A percentile compares a stretch with the other conserved stretches of the same genome.
phyloP scores from a whole-genome alignment of 2,797 vertebrate species.

The Nyctibius grandis region DNA sequence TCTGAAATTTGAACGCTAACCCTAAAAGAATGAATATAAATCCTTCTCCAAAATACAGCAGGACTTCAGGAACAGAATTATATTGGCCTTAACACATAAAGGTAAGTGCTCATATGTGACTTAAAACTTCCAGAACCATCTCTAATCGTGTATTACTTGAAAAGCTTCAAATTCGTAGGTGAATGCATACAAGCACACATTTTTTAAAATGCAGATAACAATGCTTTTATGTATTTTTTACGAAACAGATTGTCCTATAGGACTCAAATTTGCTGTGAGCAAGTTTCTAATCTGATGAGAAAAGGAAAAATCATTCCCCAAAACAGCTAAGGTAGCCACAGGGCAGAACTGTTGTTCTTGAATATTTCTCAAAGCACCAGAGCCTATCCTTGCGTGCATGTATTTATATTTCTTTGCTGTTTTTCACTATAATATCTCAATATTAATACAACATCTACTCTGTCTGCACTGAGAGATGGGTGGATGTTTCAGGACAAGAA shows the following conservation, averaged over 20 bases:
- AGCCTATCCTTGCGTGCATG: not conserved
- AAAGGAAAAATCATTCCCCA: not conserved
- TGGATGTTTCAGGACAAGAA: not conserved
- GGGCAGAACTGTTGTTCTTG: not conserved
- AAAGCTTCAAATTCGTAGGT: not conserved
- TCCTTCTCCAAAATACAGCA: not conserved
- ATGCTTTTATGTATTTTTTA: not conserved
- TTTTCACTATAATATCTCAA: not conserved
- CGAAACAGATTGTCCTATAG: not conserved
- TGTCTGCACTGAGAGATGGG: not conserved
- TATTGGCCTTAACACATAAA: not conserved
- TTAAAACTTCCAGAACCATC: not conserved
- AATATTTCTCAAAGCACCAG: not conserved
- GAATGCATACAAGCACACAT: not conserved
- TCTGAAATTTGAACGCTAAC: not conserved
- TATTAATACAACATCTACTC: not conserved
- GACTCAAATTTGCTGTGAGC: not conserved
- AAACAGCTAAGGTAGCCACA: not conserved
- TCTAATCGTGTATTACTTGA: not conserved
- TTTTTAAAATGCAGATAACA: not conserved
- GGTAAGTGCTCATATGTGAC: not conserved
- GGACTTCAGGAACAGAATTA: not conserved
- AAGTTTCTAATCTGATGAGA: not conserved
- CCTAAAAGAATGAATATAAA: not conserved
- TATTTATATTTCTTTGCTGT: not conserved